These are phyloP conservation scores for Drosophila prostipennis DNA, from an alignment of 2,888 invertebrate genomes.

Conservation along the genomic window DNA sequence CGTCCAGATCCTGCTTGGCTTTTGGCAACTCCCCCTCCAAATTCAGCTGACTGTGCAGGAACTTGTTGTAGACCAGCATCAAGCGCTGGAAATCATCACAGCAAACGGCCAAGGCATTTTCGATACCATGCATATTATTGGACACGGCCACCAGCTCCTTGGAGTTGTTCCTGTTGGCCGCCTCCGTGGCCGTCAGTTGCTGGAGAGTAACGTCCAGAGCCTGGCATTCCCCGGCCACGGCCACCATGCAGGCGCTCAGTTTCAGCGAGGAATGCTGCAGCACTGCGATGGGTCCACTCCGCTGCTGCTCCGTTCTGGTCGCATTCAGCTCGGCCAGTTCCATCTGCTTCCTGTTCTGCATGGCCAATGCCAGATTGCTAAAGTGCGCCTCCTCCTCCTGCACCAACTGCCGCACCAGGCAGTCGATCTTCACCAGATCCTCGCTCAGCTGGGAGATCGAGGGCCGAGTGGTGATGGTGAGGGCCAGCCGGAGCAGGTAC, in stretches of 20 bases:
- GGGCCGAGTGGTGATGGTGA: constrained; percentile 79
- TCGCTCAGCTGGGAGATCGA: constrained; percentile 75
- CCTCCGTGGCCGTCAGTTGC: constrained; percentile 78
- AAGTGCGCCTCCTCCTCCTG: constrained; percentile 83
- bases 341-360: constrained; percentile 76
- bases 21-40: constrained; percentile 33
- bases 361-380: constrained; percentile 75
- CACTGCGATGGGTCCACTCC: constrained; percentile 78
- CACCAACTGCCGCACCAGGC: constrained; percentile 77
- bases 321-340: constrained; percentile 78
- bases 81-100: constrained; percentile 83
- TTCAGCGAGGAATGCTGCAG: constrained; percentile 83
- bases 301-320: constrained; percentile 70
- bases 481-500: constrained; percentile 82
- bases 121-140: constrained; percentile 82
- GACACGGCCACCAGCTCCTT: constrained; percentile 81
- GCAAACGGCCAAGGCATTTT: constrained; percentile 81
- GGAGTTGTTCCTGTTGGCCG: constrained; percentile 74
- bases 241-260: constrained; percentile 83
- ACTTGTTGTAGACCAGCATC: constrained; percentile 83
- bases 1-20: constrained; percentile 39
- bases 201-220: constrained; percentile 82
- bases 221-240: constrained; percentile 83
- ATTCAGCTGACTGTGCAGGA: constrained; percentile 79
- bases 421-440: constrained; percentile 78